A percentile compares a stretch with the other conserved stretches of the same genome.
Evolutionary conservation across 2,888 invertebrate genomes (phyloP).

Genomic region (Cantharis nigra): DNA sequence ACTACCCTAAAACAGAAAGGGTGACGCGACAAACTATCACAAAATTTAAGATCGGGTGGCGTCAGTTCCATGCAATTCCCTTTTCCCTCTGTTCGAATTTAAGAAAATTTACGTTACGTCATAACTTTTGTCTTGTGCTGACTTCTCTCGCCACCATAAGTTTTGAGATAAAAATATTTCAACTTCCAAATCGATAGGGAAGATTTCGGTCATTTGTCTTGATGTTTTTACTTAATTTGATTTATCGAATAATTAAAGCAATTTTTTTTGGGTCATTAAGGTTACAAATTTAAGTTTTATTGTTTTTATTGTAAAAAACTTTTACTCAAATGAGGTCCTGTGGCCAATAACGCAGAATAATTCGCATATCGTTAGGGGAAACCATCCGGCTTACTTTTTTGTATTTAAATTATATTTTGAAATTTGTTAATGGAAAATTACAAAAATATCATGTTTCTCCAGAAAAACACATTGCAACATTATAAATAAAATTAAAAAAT

Average conservation of each 20-base stretch:
- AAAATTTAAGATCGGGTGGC: conserved; percentile 4
- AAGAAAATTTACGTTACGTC: conserved; percentile 7
- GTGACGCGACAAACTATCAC: conserved; percentile 12
- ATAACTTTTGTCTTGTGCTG: neutral
- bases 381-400: neutral
- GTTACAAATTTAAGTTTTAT: neutral
- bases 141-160: neutral
- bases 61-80: conserved; percentile 5
- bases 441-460: neutral
- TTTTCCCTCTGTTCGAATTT: neutral
- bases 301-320: neutral
- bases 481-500: too few relatives aligned
- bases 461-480: too few relatives aligned
- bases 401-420: neutral
- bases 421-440: neutral
- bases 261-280: neutral
- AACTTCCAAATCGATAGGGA: neutral
- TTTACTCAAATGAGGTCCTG: neutral
- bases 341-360: neutral
- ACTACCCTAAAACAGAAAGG: conserved; percentile 2
- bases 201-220: neutral
- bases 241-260: neutral
- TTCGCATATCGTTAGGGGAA: neutral
- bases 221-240: neutral
- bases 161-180: neutral